Base-by-base conservation (phyloP, 2,797 vertebrate genomes). In the Xyrichtys novacula region DNA sequence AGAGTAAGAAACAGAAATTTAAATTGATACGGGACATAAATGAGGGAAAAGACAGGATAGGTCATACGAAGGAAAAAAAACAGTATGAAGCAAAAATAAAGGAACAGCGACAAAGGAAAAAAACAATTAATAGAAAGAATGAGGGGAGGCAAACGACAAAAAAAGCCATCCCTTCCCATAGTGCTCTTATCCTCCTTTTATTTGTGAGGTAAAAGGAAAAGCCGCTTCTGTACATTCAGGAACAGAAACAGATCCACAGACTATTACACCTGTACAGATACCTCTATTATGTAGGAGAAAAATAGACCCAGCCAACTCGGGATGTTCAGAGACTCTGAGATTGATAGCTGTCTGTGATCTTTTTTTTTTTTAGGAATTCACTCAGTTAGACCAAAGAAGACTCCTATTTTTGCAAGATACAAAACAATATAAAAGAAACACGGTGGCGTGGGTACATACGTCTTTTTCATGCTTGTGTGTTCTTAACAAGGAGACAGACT, bases 121-220 rank as follows among this genome's bases (percentile, higher is more conserved):
- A 53, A 42, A 31, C 7, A 6, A 57, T 71, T 39, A 73, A 16
- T 25, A 61, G 78, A 66, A 28, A 68, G 65, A 55, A 34, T 39
- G 43, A 68, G 28, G 36, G 43, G 29, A 43, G 31, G 12, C 52
- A 43, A 32, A 39, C 29, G 70, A 86, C 29, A 66, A 71, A 57
- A 64, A 69, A 79, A 63, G 64, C 78, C 17, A 65, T 81, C 71
- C 19, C 66, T 62, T 68, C 57, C 53, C 49, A 68, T 64, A 81
- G 71, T 78, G 60, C 64, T 78, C 74, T 78, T 34, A 68, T 86
- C 76, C 46, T 59, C 71, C 71, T 34, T 81, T 86, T 74, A 78
- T 80, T 81, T 77, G 52, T 36, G 58, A 66, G 71, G 83, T 82
- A 75, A 86, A n/a, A 83, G 85, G 71, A 72, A 36, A 20, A 72